Conservation (phyloP, 2,113 vertebrate species). For the Collichthys lucidus region DNA sequence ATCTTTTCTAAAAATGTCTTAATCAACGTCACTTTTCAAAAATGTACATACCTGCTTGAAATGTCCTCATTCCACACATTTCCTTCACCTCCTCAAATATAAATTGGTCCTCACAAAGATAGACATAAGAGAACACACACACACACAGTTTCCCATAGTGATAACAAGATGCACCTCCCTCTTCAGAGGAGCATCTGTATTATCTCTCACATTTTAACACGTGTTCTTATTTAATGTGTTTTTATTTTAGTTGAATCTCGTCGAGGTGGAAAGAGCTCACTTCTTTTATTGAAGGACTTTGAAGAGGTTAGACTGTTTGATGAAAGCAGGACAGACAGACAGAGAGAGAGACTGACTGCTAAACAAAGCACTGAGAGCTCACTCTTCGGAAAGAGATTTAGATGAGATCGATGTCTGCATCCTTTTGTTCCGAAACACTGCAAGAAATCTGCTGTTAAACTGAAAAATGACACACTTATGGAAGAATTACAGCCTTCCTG, state of each 20-base stretch:
- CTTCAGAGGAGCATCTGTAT: conserved; percentile 20
- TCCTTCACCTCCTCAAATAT: neutral
- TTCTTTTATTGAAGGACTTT: conserved; percentile 7
- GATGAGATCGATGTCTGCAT: neutral
- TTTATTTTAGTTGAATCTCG: neutral
- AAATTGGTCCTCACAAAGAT: neutral
- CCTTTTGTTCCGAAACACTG: neutral
- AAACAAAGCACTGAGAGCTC: neutral
- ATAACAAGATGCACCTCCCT: conserved; percentile 47
- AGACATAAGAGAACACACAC: conserved; percentile 11
- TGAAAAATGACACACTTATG: neutral
- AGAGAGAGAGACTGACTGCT: conserved; percentile 1
- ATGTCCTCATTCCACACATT: neutral
- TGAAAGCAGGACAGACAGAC: conserved; percentile 9
- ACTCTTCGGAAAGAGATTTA: neutral
- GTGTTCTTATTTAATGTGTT: neutral
- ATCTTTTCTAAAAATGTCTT: neutral
- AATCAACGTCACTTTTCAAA: neutral
- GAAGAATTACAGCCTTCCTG: neutral
- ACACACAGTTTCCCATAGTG: conserved; percentile 19
- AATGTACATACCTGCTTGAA: neutral
- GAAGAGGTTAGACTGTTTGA: conserved; percentile 6
- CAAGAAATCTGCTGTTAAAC: neutral
- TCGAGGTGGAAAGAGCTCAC: conserved; percentile 34
- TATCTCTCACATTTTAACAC: neutral